phyloP scores from a whole-genome alignment of 1,140 invertebrate genomes.

The Heliconius congener region DNA sequence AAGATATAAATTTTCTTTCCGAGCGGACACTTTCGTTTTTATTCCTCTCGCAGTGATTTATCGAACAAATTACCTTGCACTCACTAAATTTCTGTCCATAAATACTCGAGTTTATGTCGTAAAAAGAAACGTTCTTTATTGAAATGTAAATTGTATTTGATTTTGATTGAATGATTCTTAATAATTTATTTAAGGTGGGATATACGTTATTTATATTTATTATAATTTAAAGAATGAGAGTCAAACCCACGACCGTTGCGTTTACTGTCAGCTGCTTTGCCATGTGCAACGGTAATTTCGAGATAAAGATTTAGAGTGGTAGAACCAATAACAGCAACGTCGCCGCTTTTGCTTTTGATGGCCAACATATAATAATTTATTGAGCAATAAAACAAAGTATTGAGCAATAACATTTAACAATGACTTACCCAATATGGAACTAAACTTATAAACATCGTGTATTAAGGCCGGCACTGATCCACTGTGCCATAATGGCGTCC shows the following conservation, averaged over 20 bases:
- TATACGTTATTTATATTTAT: no score
- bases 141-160: constrained; percentile 5
- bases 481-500: not conserved
- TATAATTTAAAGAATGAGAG: no score
- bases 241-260: no score
- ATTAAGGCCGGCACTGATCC: not conserved
- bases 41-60: constrained; percentile 63
- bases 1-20: constrained; percentile 72
- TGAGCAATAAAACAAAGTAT: no score
- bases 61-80: constrained; percentile 42
- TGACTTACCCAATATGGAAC: not conserved
- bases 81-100: constrained; percentile 12
- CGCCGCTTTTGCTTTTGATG: no score
- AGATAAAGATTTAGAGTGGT: no score
- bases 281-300: no score
- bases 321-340: no score
- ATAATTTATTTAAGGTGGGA: not conserved
- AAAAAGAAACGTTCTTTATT: constrained; percentile 12
- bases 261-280: no score
- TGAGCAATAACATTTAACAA: not conserved
- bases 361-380: no score
- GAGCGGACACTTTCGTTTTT: constrained; percentile 69
- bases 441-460: not conserved
- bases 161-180: constrained; percentile 4
- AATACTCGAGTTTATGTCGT: constrained; percentile 12